phyloP scores from a whole-genome alignment of 2,113 vertebrate genomes.

The Pristiophorus japonicus region DNA sequence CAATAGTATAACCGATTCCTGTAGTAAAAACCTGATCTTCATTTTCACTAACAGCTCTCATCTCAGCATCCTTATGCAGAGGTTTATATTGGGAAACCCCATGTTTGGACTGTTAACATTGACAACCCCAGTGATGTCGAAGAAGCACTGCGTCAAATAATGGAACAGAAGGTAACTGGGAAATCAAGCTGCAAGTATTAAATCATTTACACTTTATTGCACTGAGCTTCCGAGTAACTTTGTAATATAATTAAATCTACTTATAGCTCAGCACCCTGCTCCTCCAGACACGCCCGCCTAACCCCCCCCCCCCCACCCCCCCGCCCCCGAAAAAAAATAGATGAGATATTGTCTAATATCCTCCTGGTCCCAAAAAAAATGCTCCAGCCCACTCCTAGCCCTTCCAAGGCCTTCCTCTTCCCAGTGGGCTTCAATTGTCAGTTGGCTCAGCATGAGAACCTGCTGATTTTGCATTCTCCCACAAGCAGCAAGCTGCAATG shows the following conservation, averaged over 20 bases:
- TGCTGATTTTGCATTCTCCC: too few relatives aligned
- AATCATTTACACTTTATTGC: background rate
- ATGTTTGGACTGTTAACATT: constrained; percentile 39
- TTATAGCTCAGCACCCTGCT: background rate
- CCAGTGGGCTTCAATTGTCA: too few relatives aligned
- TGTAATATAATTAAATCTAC: background rate
- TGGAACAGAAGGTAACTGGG: constrained; percentile 4
- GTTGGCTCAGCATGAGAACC: too few relatives aligned
- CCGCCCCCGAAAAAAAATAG: too few relatives aligned
- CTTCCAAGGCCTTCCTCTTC: too few relatives aligned
- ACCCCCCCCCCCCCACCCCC: too few relatives aligned
- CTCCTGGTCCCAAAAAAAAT: too few relatives aligned
- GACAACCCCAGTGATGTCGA: constrained; percentile 25
- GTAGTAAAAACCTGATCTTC: background rate
- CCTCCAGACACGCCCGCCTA: too few relatives aligned
- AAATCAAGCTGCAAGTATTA: background rate
- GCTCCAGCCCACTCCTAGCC: too few relatives aligned
- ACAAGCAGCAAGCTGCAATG: too few relatives aligned
- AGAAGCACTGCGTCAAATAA: constrained; percentile 19
- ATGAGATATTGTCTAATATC: too few relatives aligned
- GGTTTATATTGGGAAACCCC: constrained; percentile 40
- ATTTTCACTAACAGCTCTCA: constrained; percentile 32
- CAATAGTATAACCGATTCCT: background rate
- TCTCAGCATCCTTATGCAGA: constrained; percentile 40
- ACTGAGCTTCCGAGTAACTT: background rate